Evolutionary conservation across 2,113 vertebrate genomes (phyloP).

Genomic region (Sapajus apella): DNA sequence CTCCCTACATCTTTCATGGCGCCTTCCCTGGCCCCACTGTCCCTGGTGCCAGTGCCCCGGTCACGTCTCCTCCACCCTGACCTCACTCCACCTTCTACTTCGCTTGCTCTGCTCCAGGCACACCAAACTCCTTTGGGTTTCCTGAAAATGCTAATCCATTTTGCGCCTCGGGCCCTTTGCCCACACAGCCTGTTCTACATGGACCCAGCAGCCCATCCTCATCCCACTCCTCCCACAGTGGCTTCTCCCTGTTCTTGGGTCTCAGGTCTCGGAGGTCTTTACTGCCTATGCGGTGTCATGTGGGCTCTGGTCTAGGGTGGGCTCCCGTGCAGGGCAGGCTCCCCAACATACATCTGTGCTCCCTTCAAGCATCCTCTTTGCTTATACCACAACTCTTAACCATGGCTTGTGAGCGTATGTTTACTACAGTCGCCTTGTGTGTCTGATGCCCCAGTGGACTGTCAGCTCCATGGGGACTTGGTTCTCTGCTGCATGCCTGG

Average conservation of each 20-base stretch:
- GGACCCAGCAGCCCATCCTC: not conserved
- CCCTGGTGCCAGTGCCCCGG: not conserved
- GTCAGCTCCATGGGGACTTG: not conserved
- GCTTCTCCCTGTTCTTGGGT: not conserved
- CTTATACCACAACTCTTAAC: too few relatives aligned
- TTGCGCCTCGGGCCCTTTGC: not conserved
- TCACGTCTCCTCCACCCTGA: not conserved
- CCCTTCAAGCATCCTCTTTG: not conserved
- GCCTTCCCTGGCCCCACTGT: not conserved
- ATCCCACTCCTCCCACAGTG: not conserved
- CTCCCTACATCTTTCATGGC: not conserved
- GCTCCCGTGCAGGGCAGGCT: not conserved
- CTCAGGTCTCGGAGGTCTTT: not conserved
- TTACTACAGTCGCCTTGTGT: fast-evolving
- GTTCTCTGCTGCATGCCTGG: not conserved
- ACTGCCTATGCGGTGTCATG: not conserved
- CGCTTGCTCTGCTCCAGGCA: not conserved
- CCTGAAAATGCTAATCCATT: not conserved
- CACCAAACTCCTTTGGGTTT: not conserved
- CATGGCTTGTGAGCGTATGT: fast-evolving
- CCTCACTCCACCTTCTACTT: not conserved
- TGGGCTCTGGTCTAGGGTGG: not conserved
- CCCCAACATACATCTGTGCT: too few relatives aligned
- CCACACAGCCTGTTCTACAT: not conserved
- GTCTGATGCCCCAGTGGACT: not conserved